phyloP scores from a whole-genome alignment of 2,888 invertebrate species.

The Sesamia inferens region DNA sequence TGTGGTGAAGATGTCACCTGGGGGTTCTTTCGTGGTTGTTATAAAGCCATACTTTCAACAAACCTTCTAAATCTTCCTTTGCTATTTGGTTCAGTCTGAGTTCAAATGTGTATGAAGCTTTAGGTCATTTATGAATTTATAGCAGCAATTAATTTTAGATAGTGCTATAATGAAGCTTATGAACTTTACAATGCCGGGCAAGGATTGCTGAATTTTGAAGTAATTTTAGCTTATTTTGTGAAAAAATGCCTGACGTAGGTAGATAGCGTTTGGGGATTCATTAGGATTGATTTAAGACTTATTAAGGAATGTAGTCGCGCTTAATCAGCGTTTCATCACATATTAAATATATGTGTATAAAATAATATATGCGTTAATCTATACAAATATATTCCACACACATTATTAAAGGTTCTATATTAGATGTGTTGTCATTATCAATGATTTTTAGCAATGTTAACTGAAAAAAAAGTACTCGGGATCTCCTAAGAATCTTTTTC shows the following conservation, averaged over 20 bases:
- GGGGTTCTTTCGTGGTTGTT: background rate
- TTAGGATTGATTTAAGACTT: background rate
- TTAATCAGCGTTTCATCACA: too few relatives aligned
- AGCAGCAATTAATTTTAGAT: background rate
- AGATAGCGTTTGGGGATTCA: background rate
- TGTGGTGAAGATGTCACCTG: slow-evolving; percentile 42
- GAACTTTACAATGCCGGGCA: background rate
- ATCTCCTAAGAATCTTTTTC: too few relatives aligned
- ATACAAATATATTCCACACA: too few relatives aligned
- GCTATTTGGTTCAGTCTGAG: background rate
- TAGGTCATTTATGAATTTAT: background rate
- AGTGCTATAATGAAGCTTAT: too few relatives aligned
- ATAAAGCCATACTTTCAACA: slow-evolving; percentile 4
- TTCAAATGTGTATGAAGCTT: background rate
- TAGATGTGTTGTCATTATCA: background rate
- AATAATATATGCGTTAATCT: too few relatives aligned
- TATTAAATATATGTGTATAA: too few relatives aligned
- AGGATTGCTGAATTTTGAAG: background rate
- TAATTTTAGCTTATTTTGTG: background rate
- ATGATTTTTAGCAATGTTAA: background rate
- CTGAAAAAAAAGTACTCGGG: too few relatives aligned
- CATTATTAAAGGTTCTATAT: background rate
- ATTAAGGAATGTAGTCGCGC: background rate
- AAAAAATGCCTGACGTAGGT: background rate
- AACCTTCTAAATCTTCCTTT: background rate